Evolutionary conservation across 2,113 vertebrate species (phyloP).

Genomic region (Rhynchomys soricoides): DNA sequence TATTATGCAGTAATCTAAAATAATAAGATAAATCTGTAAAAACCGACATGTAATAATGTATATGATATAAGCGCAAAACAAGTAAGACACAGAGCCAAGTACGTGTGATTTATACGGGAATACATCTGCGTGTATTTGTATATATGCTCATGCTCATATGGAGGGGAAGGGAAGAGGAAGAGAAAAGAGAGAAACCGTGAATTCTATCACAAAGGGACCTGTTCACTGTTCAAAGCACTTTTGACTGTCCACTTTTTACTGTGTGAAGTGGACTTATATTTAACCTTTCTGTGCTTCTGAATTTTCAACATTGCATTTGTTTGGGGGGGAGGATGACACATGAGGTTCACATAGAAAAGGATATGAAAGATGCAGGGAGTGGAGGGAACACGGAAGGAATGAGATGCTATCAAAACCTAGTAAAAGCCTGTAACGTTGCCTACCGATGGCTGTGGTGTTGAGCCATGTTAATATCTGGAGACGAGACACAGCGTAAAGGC

Average conservation of each 20-base stretch:
- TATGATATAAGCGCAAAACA: background rate
- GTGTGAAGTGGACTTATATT: constrained; percentile 1
- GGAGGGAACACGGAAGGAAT: background rate
- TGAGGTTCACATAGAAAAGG: background rate
- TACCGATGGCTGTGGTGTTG: constrained; percentile 59
- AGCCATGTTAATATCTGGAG: background rate
- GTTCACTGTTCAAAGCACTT: background rate
- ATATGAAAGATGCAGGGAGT: background rate
- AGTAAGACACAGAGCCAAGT: background rate
- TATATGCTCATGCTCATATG: too few relatives aligned
- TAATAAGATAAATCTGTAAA: background rate
- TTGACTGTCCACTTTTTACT: background rate
- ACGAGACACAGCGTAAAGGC: background rate
- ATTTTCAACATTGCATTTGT: background rate
- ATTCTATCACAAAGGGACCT: background rate
- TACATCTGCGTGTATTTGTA: background rate
- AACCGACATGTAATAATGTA: background rate
- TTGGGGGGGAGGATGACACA: background rate
- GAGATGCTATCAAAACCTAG: constrained; percentile 47
- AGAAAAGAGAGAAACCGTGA: background rate
- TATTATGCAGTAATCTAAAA: background rate
- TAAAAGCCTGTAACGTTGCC: constrained; percentile 35
- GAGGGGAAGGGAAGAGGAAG: background rate
- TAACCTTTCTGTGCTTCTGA: background rate
- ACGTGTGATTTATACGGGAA: background rate